A percentile compares a stretch with the other conserved stretches of the same genome.
phyloP scores from a whole-genome alignment of 2,888 invertebrate species.

The Quadroppia sp. region DNA sequence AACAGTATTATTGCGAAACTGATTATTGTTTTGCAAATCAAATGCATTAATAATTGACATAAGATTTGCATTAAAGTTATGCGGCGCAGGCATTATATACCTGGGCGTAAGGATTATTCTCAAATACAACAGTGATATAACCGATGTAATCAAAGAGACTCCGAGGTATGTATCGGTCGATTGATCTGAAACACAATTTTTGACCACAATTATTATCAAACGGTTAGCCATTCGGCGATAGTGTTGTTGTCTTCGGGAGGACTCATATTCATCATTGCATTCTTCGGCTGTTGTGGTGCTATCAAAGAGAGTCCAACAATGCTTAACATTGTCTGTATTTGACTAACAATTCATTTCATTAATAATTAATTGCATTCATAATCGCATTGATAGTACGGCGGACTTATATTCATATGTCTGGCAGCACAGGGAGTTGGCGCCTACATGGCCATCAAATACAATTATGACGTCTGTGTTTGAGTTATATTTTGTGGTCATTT shows the following conservation, averaged over 20 bases:
- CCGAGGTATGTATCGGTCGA: constrained; percentile 3
- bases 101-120: constrained; percentile 8
- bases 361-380: background rate
- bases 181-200: too few relatives aligned
- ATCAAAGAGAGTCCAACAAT: constrained; percentile 57
- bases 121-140: constrained; percentile 2
- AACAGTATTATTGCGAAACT: background rate
- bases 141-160: constrained; percentile 1
- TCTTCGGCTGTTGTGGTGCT: constrained; percentile 61
- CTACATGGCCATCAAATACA: constrained; percentile 13
- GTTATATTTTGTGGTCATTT: background rate
- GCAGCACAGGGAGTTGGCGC: constrained; percentile 20
- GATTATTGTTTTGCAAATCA: background rate
- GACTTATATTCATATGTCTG: constrained; percentile 11
- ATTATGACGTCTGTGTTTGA: background rate
- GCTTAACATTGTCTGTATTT: constrained; percentile 53
- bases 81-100: background rate
- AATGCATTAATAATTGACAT: too few relatives aligned
- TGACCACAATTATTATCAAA: too few relatives aligned
- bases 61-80: too few relatives aligned
- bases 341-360: background rate
- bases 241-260: constrained; percentile 58
- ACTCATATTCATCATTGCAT: constrained; percentile 58
- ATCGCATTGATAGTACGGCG: constrained; percentile 45
- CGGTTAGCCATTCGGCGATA: constrained; percentile 53